phyloP scores from a whole-genome alignment of 1,140 invertebrate genomes.

The Aethina tumida region DNA sequence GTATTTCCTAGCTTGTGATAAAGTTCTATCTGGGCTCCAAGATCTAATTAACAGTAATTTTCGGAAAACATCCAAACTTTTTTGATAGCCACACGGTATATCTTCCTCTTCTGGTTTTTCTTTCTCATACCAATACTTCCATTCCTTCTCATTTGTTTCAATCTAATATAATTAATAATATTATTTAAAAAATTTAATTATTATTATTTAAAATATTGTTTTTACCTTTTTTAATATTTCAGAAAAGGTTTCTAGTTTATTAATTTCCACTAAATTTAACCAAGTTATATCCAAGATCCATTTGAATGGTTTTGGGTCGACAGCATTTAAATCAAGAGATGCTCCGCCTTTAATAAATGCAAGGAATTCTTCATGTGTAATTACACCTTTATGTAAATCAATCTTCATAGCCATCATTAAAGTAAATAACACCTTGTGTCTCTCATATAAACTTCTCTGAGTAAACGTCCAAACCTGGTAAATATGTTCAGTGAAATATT shows the following conservation, averaged over 20 bases:
- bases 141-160: constrained; percentile 75
- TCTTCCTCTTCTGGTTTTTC: constrained; percentile 86
- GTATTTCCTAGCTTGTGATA: constrained; percentile 88
- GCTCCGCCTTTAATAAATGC: constrained; percentile 95
- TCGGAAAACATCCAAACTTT: constrained; percentile 77
- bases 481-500: background rate
- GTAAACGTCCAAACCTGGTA: constrained; percentile 77
- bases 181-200: constrained; percentile 8
- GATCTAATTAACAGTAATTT: constrained; percentile 83
- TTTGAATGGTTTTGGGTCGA: constrained; percentile 82
- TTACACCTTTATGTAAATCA: constrained; percentile 69
- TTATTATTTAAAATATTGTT: constrained; percentile 5
- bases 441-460: constrained; percentile 83
- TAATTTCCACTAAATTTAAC: constrained; percentile 93
- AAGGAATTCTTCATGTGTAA: constrained; percentile 88
- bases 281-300: constrained; percentile 96
- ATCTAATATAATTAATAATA: constrained; percentile 47
- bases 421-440: constrained; percentile 87
- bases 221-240: constrained; percentile 69
- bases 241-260: constrained; percentile 73
- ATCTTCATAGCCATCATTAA: constrained; percentile 95
- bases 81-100: constrained; percentile 86
- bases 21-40: constrained; percentile 90
- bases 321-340: constrained; percentile 87
- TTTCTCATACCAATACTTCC: constrained; percentile 91